Evolutionary conservation across 1,140 invertebrate genomes (phyloP), one percentile per base, ranked within the genome.

Genomic region (Oreohelix idahoensis): DNA sequence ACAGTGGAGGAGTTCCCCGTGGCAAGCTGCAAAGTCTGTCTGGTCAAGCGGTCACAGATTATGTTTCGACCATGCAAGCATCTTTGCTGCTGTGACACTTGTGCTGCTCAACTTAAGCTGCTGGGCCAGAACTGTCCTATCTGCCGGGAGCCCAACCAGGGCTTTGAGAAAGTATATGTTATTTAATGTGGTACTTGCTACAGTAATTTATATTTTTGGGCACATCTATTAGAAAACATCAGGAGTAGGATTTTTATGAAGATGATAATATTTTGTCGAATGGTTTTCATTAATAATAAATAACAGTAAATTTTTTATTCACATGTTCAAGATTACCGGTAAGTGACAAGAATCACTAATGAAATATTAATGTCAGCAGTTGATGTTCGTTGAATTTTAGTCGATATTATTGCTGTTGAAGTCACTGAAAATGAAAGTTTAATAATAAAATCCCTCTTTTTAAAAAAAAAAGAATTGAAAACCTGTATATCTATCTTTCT

Each of bases 41-140:
- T 86, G 49, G 63, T 69, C 13, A 73, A 75, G 29, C 75, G 71
- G n/a, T 71, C 69, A 29, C 70, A 84, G 53, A 74, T 69, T 66
- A 51, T 86, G 45, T 84, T 86, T 49, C 69, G 49, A 29, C 85
- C 85, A 0, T 86, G 85, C 73, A 81, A 73, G 15, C 85, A 86
- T 71, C 38, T 86, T 23, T 83, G 83, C 49, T 86, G 85, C 32
- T 84, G 85, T 58, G 42, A 77, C 10, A 32, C 36, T 13, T 86
- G 85, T 81, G 85, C 85, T 35, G 39, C 81, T 0, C 63, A 70
- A 26, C 63, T 66, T 5, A 4, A 32, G 29, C 81, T 84, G 29
- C 17, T 71, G 38, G 81, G 78, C 13, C 26, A 83, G 36, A 45
- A 29, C 36, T 86, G 85, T 42, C 85, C 85, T 10, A 82, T 86